Evolutionary conservation across 2,888 invertebrate genomes (phyloP).

Genomic region (Ennomos fuscantarius): DNA sequence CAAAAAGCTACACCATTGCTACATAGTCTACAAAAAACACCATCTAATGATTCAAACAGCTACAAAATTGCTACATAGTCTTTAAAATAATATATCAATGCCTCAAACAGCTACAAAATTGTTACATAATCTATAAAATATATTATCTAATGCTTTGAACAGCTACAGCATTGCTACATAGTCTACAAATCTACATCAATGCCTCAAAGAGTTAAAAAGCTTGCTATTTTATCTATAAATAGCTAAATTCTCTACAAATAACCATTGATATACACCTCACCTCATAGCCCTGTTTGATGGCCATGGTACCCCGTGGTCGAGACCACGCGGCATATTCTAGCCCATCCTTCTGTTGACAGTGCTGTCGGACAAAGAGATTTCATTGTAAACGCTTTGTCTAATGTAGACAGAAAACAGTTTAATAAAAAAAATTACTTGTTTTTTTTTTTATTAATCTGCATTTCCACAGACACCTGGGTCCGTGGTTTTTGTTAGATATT

Average conservation of each 20-base stretch:
- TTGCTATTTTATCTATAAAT: no score
- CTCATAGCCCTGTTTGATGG: slow-evolving; percentile 87
- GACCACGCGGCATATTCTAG: slow-evolving; percentile 86
- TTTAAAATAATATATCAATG: background rate
- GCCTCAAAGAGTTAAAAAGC: slow-evolving; percentile 2
- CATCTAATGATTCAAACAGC: no score
- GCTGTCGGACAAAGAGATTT: slow-evolving; percentile 75
- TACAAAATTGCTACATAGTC: background rate
- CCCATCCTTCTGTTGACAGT: slow-evolving; percentile 86
- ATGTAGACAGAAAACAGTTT: background rate
- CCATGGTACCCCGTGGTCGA: slow-evolving; percentile 84
- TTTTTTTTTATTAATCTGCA: no score
- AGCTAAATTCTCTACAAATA: no score
- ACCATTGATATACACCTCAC: slow-evolving; percentile 58
- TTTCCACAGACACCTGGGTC: no score
- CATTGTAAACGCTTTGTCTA: background rate
- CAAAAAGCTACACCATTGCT: slow-evolving; percentile 13
- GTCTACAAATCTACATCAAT: no score
- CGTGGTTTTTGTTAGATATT: no score
- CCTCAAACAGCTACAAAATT: slow-evolving; percentile 2
- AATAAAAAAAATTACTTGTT: no score
- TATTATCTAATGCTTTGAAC: background rate
- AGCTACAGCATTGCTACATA: slow-evolving; percentile 23
- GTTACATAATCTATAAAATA: slow-evolving; percentile 18
- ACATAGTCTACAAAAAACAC: slow-evolving; percentile 14